A percentile compares a stretch with the other conserved stretches of the same genome.
Conservation (phyloP, 2,888 invertebrate genomes). For the Petrophora chlorosata region DNA sequence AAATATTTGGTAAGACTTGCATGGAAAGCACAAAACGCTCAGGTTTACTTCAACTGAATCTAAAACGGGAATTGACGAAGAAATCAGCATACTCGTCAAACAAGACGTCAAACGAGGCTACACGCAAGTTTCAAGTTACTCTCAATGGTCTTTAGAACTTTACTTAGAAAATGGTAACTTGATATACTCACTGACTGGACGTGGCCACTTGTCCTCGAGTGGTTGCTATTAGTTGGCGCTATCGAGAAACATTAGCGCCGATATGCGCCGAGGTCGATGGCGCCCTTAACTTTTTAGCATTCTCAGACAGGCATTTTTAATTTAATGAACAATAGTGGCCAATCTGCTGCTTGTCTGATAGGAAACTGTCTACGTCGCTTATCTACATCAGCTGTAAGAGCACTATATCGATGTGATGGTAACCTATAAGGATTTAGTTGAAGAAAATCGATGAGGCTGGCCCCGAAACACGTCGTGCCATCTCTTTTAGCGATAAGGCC, state of each 20-base stretch:
- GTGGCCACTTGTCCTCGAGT: conserved; percentile 11
- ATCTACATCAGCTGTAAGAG: too few species aligned
- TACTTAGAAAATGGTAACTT: conserved; percentile 21
- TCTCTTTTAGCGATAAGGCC: too few species aligned
- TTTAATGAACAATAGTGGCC: too few species aligned
- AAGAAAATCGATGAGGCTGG: too few species aligned
- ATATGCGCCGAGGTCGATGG: conserved; percentile 17
- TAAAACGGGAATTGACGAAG: not conserved
- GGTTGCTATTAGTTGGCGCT: conserved; percentile 12
- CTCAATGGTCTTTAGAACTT: conserved; percentile 16
- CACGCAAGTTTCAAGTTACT: conserved; percentile 9
- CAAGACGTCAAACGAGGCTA: not conserved
- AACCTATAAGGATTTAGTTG: too few species aligned
- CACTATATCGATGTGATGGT: too few species aligned
- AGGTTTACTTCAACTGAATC: not conserved
- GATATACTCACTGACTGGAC: conserved; percentile 3
- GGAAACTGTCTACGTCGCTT: too few species aligned
- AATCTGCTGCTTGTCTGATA: too few species aligned
- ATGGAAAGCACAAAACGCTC: not conserved
- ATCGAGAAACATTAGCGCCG: conserved; percentile 27
- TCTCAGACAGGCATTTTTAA: too few species aligned
- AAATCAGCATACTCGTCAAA: not conserved
- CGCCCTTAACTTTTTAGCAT: conserved; percentile 8
- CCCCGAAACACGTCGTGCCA: too few species aligned
- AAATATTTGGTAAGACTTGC: too few species aligned